Base-by-base conservation (phyloP, 1,140 invertebrate species). In the Diorhabda sublineata region DNA sequence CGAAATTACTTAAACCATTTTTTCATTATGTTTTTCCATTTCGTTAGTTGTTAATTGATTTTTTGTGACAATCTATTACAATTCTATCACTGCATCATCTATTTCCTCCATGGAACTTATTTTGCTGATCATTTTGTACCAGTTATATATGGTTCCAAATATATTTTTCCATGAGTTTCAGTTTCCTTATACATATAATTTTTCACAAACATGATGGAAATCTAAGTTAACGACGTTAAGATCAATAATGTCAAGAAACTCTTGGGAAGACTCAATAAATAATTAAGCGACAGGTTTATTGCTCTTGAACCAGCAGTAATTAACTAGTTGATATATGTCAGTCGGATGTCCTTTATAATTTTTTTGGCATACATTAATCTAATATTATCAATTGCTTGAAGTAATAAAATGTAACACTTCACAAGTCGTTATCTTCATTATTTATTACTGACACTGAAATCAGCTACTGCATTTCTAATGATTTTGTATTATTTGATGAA, bases 231-330 rank as follows among this genome's bases (percentile, higher is more conserved):
- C 26, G 26, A 26, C 26, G 26, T 52, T 8, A 52, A 8, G n/a
- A 52, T 52, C 47, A 52, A 52, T n/a, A 52, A 8, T n/a, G 47
- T 8, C n/a, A 8, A 52, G 47, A 52, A 52, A 52, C n/a, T 52
- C 47, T 8, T 52, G 6, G 26, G 26, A 26, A 52, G 47, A 52
- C 6, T 52, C n/a, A 6, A 52, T 52, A 52, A 52, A 52, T 52
- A 52, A 52, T 52, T 52, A 8, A 52, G 47, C 3, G 63, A 64
- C 63, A 57, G 63, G n/a, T 64, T 64, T 64, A 64, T 64, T 64
- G 45, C 63, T 64, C 41, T 47, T 42, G 5, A 8, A 62, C 45
- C 47, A 26, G 42, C 45, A 64, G 63, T 64, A 64, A 64, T 64
- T 64, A 56, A 26, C 41, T 64, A 52, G 52, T 64, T 64, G 63